phyloP scores from a whole-genome alignment of 2,797 vertebrate species.

The Oryzias dopingdopingensis region DNA sequence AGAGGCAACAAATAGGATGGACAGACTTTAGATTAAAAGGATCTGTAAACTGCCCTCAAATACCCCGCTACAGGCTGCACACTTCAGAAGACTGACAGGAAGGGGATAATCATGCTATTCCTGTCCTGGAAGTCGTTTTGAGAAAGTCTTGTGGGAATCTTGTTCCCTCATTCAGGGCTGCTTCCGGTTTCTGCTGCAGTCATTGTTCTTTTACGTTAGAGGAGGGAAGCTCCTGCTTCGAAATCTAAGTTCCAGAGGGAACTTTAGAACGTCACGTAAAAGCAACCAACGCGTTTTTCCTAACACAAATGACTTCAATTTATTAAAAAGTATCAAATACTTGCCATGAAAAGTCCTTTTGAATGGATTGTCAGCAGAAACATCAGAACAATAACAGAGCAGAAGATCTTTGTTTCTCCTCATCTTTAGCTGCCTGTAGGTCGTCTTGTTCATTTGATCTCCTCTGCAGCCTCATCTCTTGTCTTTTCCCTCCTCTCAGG shows the following conservation, averaged over 20 bases:
- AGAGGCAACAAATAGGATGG: background rate
- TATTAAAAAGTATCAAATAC: too few species aligned
- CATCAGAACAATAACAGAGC: too few species aligned
- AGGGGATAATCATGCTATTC: constrained; percentile 17
- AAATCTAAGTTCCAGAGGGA: too few species aligned
- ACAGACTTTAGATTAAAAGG: background rate
- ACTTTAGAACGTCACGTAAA: too few species aligned
- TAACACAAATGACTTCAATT: too few species aligned
- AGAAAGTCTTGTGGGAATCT: background rate
- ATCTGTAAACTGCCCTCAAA: background rate
- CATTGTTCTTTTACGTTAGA: constrained; percentile 40
- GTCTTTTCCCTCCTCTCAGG: constrained; percentile 67
- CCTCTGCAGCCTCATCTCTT: constrained; percentile 8
- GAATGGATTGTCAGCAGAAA: too few species aligned
- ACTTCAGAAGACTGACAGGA: background rate
- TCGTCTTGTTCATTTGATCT: background rate
- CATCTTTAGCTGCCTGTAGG: background rate
- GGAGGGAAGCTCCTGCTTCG: constrained; percentile 7
- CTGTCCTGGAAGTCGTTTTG: background rate
- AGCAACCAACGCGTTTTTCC: too few species aligned
- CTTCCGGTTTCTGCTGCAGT: constrained; percentile 31
- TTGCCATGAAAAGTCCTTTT: too few species aligned
- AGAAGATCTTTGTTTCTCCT: background rate
- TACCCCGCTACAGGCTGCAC: background rate
- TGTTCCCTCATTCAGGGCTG: constrained; percentile 29